These are phyloP conservation scores for Muscidifurax raptorellus DNA, from an alignment of 1,140 invertebrate genomes.

Conservation along the genomic window DNA sequence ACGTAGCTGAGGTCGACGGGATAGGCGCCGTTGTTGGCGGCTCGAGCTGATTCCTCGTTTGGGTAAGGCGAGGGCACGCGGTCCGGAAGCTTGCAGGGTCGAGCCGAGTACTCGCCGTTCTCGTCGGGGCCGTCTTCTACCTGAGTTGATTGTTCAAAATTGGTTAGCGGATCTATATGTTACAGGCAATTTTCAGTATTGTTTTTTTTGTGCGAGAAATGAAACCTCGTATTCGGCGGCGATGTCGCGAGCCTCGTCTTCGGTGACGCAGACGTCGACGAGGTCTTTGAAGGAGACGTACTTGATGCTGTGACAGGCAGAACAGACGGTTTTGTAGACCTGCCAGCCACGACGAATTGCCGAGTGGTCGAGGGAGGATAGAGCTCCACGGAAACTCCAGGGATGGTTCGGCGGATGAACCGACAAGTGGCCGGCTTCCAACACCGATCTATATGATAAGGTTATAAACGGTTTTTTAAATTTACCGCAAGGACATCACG, in stretches of 20 bases:
- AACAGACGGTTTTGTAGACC: conserved; percentile 98
- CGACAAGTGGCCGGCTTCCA: neutral
- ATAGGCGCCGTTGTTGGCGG: conserved; percentile 93
- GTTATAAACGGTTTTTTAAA: neutral
- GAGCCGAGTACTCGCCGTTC: conserved; percentile 89
- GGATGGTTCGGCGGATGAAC: conserved; percentile 85
- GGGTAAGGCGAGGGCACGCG: conserved; percentile 90
- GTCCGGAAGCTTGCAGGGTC: conserved; percentile 95
- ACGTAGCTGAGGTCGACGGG: conserved; percentile 97
- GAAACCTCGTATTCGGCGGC: conserved; percentile 86
- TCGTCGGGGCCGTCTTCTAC: conserved; percentile 96
- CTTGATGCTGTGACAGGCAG: conserved; percentile 95
- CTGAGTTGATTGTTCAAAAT: conserved; percentile 71
- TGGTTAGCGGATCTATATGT: neutral
- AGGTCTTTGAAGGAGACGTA: conserved; percentile 94
- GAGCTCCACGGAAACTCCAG: conserved; percentile 88
- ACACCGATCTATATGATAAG: neutral
- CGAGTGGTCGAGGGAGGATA: conserved; percentile 89
- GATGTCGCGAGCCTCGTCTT: conserved; percentile 92
- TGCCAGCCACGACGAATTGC: conserved; percentile 95
- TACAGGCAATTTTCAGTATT: neutral
- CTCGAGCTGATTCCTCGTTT: conserved; percentile 91
- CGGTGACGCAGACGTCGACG: conserved; percentile 90
- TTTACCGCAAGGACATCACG: neutral
- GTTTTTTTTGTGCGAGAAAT: conserved; percentile 7